Evolutionary conservation across 1,140 invertebrate genomes (phyloP).

Genomic region (Arion vulgaris): DNA sequence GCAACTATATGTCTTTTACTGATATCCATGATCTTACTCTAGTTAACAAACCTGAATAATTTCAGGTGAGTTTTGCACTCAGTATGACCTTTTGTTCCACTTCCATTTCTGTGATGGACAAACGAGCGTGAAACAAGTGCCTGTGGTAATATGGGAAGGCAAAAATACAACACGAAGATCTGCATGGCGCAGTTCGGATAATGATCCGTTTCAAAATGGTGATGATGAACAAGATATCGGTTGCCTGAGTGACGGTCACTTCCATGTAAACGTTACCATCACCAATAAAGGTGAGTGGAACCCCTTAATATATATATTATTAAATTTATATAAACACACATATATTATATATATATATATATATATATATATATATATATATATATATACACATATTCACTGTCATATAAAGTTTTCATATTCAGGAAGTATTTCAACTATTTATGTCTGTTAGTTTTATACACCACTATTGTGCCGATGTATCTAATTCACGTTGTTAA

Average conservation of each 20-base stretch:
- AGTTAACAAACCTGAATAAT: no score
- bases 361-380: slow-evolving; percentile 11
- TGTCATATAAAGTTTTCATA: no score
- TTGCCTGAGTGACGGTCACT: not conserved
- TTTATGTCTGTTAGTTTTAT: no score
- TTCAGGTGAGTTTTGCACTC: not conserved
- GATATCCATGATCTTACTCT: no score
- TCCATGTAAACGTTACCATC: slow-evolving; percentile 17
- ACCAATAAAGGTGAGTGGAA: slow-evolving; percentile 8
- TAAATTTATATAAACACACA: no score
- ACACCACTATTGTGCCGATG: no score
- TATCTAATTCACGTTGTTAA: no score
- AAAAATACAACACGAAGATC: not conserved
- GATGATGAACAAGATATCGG: not conserved
- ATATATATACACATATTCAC: slow-evolving; percentile 3
- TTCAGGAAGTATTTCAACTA: no score
- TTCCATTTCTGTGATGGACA: slow-evolving; percentile 18
- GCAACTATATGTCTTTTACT: no score
- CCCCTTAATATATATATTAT: no score
- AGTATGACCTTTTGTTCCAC: slow-evolving; percentile 5
- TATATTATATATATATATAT: slow-evolving; percentile 6
- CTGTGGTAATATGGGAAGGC: slow-evolving; percentile 16
- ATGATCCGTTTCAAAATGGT: not conserved
- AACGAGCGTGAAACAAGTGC: not conserved
- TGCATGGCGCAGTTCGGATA: not conserved